Evolutionary conservation across 2,113 vertebrate species (phyloP).

Genomic region (Lagopus leucura): DNA sequence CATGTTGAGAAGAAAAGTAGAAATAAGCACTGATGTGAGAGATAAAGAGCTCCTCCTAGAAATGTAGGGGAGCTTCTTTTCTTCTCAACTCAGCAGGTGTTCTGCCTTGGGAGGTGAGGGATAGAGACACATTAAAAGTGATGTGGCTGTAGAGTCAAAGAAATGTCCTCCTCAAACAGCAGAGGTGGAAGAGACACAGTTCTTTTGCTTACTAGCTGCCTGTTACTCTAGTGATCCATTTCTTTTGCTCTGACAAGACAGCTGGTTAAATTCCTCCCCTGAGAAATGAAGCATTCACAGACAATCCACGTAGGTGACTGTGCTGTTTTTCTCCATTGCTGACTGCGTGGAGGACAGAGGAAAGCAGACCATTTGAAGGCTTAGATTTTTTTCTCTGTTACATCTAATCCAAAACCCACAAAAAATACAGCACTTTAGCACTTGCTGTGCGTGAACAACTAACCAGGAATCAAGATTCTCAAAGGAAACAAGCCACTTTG

Average conservation of each 20-base stretch:
- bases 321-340: not conserved
- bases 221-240: not conserved
- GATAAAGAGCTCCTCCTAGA: not conserved
- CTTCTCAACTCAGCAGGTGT: not conserved
- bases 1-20: not conserved
- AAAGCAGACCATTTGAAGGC: not conserved
- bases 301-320: not conserved
- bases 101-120: not conserved
- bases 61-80: not conserved
- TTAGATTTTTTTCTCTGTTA: not conserved
- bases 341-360: not conserved
- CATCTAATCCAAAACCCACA: not conserved
- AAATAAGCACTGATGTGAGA: not conserved
- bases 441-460: not conserved
- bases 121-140: not conserved
- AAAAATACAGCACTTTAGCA: constrained; percentile 7
- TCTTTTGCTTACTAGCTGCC: not conserved
- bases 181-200: not conserved
- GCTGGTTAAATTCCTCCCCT: not conserved
- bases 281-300: not conserved
- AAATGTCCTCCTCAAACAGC: not conserved
- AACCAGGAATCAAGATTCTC: not conserved
- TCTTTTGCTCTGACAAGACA: not conserved
- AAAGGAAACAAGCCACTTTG: not conserved
- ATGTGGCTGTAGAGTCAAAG: not conserved